Percentiles rank a stretch among this genome's conserved stretches.
Evolutionary conservation across 2,888 invertebrate species (phyloP).

Genomic region (Geotrupes spiniger): DNA sequence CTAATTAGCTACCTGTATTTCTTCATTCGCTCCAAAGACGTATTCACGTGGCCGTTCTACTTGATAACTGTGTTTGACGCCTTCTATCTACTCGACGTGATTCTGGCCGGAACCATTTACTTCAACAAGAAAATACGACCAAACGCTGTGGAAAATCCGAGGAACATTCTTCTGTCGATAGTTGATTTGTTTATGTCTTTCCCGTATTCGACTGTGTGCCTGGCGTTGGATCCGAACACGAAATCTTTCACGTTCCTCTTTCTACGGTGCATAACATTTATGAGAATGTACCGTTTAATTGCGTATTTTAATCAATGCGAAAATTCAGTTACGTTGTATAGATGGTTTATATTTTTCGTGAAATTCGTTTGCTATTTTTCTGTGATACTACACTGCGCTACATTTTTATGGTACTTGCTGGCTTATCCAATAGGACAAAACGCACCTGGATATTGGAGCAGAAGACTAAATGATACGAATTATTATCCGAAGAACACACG

Average conservation of each 20-base stretch:
- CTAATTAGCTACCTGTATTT: conserved; percentile 12
- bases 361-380: conserved; percentile 14
- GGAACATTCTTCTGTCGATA: conserved; percentile 6
- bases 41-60: conserved; percentile 12
- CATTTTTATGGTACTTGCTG: conserved; percentile 7
- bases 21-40: conserved; percentile 6
- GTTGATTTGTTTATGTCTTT: conserved; percentile 9
- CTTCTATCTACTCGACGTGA: conserved; percentile 11
- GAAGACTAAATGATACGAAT: neutral
- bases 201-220: conserved; percentile 10
- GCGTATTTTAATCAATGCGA: conserved; percentile 9
- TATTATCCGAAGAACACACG: conserved; percentile 3
- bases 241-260: conserved; percentile 1
- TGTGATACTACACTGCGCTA: conserved; percentile 9
- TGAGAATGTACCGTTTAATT: conserved; percentile 15
- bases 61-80: conserved; percentile 7
- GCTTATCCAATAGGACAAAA: neutral
- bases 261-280: conserved; percentile 10
- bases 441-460: conserved; percentile 6
- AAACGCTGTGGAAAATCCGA: conserved; percentile 1
- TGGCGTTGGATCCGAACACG: neutral
- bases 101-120: neutral
- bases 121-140: neutral
- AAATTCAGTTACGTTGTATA: conserved; percentile 1
- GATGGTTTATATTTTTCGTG: conserved; percentile 12